Base-by-base conservation (phyloP, 2,113 vertebrate genomes). In the Vulpes vulpes region DNA sequence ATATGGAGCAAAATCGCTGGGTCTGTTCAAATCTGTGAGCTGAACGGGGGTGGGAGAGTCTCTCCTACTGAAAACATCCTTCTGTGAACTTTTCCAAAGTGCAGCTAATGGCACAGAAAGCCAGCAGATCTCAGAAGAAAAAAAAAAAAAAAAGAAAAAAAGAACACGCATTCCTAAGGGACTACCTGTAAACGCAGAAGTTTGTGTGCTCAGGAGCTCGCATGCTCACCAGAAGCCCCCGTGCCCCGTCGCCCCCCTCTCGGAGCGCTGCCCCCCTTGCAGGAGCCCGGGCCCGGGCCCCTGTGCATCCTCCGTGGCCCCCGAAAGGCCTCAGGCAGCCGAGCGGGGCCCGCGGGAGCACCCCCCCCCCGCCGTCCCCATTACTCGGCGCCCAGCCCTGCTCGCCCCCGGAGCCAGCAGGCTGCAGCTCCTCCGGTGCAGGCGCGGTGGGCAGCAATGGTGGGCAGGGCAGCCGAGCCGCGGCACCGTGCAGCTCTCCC, bases 391-490 rank as follows among this genome's bases (percentile, higher is more conserved):
- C 96, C 89, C 96, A 91, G 97, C 95, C 97, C 98, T 88, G 90
- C 97, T 97, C 94, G 95, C 90, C 55, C 96, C 88, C 82, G 91
- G 79, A 96, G 97, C 97, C 71, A 86, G 59, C 57, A 59, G 98
- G 95, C 97, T 82, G 67, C 98, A 90, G 98, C 73, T 94, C 98
- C 98, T 94, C 98, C 98, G 93, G 90, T 98, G 98, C 98, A 95
- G 98, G 96, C 97, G 22, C 82, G 96, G 95, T 94, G 97, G 91
- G 92, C 90, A 80, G 96, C 98, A 97, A 98, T 97, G 97, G 98
- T 97, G 96, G 98, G 92, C 38, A 96, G 97, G 91, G 85, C 97
- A 96, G 98, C 98, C 78, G 95, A 98, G 97, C 98, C 86, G 97
- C 96, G 89, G 97, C 95, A 93, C 60, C 17, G 55, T 98, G 98